Evolutionary conservation across 1,140 invertebrate genomes (phyloP), one percentile per base, ranked within the genome.

Genomic region (Anthonomus grandis): DNA sequence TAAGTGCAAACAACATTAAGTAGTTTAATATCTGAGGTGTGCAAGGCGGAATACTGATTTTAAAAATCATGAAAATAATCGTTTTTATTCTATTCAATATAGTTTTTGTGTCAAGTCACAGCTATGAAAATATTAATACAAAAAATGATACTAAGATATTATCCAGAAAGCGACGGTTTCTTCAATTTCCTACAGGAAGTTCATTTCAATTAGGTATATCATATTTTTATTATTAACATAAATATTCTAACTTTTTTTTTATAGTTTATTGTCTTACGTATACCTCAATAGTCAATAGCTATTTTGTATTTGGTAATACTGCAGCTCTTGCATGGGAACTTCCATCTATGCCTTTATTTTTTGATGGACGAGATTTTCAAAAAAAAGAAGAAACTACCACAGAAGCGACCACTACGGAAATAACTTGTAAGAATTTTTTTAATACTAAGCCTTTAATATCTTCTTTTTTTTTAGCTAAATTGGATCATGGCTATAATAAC

Each of bases 241-340:
- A n/a, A n/a, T n/a, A n/a, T n/a, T n/a, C n/a, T n/a, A n/a, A n/a
- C n/a, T n/a, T n/a, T n/a, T n/a, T n/a, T n/a, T 63, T 80, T 76
- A 68, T 78, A 78, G 80, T 86, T 62, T 85, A 84, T 64, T 86
- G 84, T 63, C 64, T 80, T 52, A 85, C 84, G 0, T 79, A 81
- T 41, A 75, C 77, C 10, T 76, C 75, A n/a, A 62, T 76, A 1
- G 80, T 83, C 13, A 73, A 75, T 6, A 78, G 80, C 55, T 79
- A 83, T 24, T 81, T 85, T 59, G 80, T 84, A 5, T 72, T 84
- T 54, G 86, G 86, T 17, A 76, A 83, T 44, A 89, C 87, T 10
- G 85, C 85, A 17, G 84, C 86, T 1, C 74, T 88, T 56, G 86
- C 86, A 13, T 90, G 81, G 76, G 83, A 88, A 70, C 70, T 90